Evolutionary conservation across 2,113 vertebrate species (phyloP), one percentile per base, ranked within the genome.

Genomic region (Planiliza haematocheilus): DNA sequence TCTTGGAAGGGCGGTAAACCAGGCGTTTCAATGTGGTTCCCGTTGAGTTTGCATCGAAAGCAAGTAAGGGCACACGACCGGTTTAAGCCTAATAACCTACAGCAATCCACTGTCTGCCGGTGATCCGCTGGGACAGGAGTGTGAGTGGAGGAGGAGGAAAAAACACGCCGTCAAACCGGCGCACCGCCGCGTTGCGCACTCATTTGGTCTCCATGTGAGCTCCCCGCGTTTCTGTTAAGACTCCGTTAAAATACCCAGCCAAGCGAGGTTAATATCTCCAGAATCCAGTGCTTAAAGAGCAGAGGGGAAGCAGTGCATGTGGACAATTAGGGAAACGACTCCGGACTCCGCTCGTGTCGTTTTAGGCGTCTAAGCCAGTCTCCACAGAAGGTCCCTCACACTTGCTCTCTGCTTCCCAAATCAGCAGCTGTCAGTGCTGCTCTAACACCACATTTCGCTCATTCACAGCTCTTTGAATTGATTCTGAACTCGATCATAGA

Each of bases 161-260:
- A 12, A 69, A 78, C 17, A 52, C 84, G 77, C 74, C 84, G 81
- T 79, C 17, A 77, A 65, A 74, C 38, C 86, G 84, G 88, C 87
- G 77, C 86, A 64, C 80, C 30, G 66, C 76, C 72, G 70, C 75
- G 60, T 60, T 84, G 71, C 78, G 83, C 87, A 69, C 73, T 59
- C 84, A 65, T 62, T 55, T 38, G 66, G 64, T 71, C 53, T 80
- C 84, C 88, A 82, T 71, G 42, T 57, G 77, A 86, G 84, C 74
- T 49, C 76, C 59, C 17, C 10, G 50, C 21, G 52, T 61, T 55
- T 48, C 59, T 79, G 20, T 65, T 18, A 45, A 55, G 63, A 53
- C 39, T 77, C 71, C 48, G 24, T 52, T 65, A 55, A 72, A 76
- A 73, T 12, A 72, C 39, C 37, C 57, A 56, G 2, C 34, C n/a